These are phyloP conservation scores for Apotomis capreana DNA, from an alignment of 2,888 invertebrate species.

Conservation along the genomic window DNA sequence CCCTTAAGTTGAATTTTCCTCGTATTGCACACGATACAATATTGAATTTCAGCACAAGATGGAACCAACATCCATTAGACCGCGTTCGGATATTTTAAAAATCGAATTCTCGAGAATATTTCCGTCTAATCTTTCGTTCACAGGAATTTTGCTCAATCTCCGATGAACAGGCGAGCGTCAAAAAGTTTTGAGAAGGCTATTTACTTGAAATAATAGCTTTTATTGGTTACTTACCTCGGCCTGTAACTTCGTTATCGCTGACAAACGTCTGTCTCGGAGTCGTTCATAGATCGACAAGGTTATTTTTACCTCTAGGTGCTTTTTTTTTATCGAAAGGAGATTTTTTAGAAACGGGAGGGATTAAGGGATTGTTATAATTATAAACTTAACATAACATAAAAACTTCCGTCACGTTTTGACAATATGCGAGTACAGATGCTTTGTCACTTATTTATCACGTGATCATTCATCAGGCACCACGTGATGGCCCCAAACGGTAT, in stretches of 20 bases:
- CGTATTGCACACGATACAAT: constrained; percentile 30
- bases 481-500: too few species aligned
- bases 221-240: neutral
- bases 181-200: neutral
- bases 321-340: too few species aligned
- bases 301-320: too few species aligned
- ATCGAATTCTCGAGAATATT: constrained; percentile 31
- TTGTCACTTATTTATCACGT: too few species aligned
- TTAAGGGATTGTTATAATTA: too few species aligned
- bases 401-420: too few species aligned
- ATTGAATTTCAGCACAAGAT: constrained; percentile 36
- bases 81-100: constrained; percentile 37
- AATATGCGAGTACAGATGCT: too few species aligned
- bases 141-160: constrained; percentile 20
- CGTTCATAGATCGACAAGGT: too few species aligned
- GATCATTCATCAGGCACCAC: too few species aligned
- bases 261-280: neutral
- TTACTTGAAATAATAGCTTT: neutral
- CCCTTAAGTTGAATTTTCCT: constrained; percentile 8
- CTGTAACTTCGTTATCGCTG: neutral
- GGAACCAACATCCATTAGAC: constrained; percentile 38
- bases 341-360: too few species aligned
- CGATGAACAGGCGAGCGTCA: neutral
- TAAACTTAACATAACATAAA: too few species aligned
- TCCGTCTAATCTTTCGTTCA: constrained; percentile 21